Evolutionary conservation across 2,888 invertebrate species (phyloP), one percentile per base, ranked within the genome.

Genomic region (Lordiphosa fenestrarum): DNA sequence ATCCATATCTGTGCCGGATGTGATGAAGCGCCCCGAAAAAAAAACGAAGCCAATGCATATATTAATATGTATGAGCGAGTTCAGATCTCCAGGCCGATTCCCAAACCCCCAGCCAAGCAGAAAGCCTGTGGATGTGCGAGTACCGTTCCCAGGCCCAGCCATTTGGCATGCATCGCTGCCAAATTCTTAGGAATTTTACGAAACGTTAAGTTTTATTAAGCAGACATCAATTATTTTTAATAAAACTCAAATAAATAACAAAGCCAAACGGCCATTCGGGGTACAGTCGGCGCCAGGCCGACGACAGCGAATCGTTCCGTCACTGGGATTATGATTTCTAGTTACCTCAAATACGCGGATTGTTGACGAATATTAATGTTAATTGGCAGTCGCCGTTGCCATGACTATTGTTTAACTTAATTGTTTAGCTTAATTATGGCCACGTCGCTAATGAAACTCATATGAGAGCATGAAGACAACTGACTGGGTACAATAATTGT

Each of bases 141-240:
- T 30, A 30, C 30, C 30, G 7, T 30, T 30, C 30, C 30, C 63
- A 54, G 63, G 64, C 50, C 55, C 57, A 3, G 40, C 23, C 46
- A 48, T 73, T 68, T 71, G 61, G 66, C 61, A 76, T 68, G 85
- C 83, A 74, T 59, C 69, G 71, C 66, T 83, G 77, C 62, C 64
- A 66, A 84, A 65, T 86, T 86, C 86, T 60, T 63, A 53, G 76
- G 71, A 86, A 87, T 87, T 87, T 77, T 86, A 78, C 80, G 87
- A 86, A 68, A 85, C 86, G 76, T 87, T 86, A 72, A 83, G 63
- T 86, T 86, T 87, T 85, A 86, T 86, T 84, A 85, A 85, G 80
- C 85, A 73, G 72, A 82, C 82, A 77, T 73, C 82, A 80, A 83
- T 82, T 78, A 75, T 64, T 71, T 63, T 63, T 54, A 67, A 74